These are phyloP conservation scores for Acyrthosiphon pisum DNA, from an alignment of 1,140 invertebrate species.

Conservation along the genomic window DNA sequence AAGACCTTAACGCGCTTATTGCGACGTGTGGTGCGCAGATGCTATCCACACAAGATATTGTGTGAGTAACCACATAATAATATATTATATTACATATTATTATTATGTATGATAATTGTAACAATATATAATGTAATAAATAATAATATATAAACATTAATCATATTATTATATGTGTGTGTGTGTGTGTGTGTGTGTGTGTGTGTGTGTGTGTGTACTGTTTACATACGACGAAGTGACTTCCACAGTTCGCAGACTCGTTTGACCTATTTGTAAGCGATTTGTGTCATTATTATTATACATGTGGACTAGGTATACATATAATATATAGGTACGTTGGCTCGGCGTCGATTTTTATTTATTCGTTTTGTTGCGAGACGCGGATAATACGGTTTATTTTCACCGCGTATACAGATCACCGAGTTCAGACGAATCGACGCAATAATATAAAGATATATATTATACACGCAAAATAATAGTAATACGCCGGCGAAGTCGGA, in stretches of 20 bases:
- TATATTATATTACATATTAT: background rate
- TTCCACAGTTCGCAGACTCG: background rate
- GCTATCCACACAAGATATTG: background rate
- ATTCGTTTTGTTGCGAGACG: background rate
- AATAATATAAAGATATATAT: background rate
- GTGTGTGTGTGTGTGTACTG: background rate
- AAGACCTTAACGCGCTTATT: background rate
- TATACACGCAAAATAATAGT: background rate
- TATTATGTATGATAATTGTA: background rate
- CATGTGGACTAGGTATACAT: too few relatives aligned
- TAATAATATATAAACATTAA: too few relatives aligned
- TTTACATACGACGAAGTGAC: background rate
- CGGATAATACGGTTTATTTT: background rate
- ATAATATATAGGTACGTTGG: background rate
- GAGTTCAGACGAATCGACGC: background rate
- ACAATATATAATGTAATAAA: background rate
- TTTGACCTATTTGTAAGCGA: background rate
- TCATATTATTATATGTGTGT: too few relatives aligned
- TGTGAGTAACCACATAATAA: background rate
- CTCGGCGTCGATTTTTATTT: background rate
- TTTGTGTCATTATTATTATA: background rate
- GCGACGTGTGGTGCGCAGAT: constrained; percentile 22
- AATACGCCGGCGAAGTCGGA: background rate
- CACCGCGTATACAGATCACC: background rate
- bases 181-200: too few relatives aligned